A percentile compares a stretch with the other conserved stretches of the same genome.
phyloP scores from a whole-genome alignment of 1,140 invertebrate species.

The Euwallacea similis region DNA sequence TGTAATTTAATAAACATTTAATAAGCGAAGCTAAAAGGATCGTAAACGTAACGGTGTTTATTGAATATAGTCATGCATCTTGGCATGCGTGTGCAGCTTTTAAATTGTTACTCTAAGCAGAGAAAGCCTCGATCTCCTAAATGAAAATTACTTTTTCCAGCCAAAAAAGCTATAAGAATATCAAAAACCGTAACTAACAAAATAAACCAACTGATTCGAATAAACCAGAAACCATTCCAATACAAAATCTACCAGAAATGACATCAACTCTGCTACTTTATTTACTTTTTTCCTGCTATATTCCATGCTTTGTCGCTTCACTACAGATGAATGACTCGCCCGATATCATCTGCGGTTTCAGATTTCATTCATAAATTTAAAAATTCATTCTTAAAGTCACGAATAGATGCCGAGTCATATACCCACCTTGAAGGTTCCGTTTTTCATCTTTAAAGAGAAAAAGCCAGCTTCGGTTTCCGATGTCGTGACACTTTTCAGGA shows the following conservation, averaged over 20 bases:
- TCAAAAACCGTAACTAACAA: background rate
- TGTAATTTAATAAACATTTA: slow-evolving; percentile 1
- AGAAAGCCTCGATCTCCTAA: background rate
- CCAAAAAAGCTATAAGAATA: background rate
- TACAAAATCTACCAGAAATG: slow-evolving; percentile 8
- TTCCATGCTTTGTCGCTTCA: slow-evolving; percentile 27
- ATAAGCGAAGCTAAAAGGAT: background rate
- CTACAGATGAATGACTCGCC: slow-evolving; percentile 22
- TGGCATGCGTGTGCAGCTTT: background rate
- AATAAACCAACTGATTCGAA: background rate
- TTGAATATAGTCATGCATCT: background rate
- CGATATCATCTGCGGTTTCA: slow-evolving; percentile 32
- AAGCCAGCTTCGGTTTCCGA: background rate
- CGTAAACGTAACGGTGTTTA: background rate
- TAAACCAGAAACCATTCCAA: slow-evolving; percentile 11
- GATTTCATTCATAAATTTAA: slow-evolving; percentile 37
- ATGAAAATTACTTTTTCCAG: background rate
- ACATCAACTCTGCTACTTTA: slow-evolving; percentile 7
- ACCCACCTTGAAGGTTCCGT: slow-evolving; percentile 29
- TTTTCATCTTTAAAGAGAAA: slow-evolving; percentile 18
- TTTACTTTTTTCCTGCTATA: slow-evolving; percentile 29
- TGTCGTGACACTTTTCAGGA: slow-evolving; percentile 18
- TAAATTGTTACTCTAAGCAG: background rate
- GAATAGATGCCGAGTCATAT: slow-evolving; percentile 32
- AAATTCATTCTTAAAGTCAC: slow-evolving; percentile 31